Base-by-base conservation (phyloP, 2,113 vertebrate genomes). In the Myotis brandtii region DNA sequence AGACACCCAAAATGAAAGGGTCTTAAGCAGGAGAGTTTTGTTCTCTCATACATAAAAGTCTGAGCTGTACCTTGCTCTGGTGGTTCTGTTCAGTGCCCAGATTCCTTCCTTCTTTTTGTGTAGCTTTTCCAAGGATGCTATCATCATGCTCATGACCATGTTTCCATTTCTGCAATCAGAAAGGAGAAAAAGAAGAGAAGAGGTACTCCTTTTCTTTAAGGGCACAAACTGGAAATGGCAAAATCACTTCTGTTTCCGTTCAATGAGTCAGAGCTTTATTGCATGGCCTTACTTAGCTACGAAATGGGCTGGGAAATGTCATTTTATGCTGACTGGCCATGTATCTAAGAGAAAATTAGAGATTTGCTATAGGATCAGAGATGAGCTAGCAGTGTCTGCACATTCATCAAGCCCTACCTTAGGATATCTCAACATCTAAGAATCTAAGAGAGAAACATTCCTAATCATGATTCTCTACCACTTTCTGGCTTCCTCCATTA, bases 251-350 rank as follows among this genome's bases (percentile, higher is more conserved):
- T 62, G 62, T 92, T 75, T 56, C 81, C 2, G 32, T n/a, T 16
- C 18, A 77, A 0, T 52, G 9, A 20, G n/a, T 2, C n/a, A 69
- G 0, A 80, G 76, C 17, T n/a, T 89, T 86, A 85, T 54, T 56
- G 76, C 2, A 21, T 43, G 54, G 37, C 10, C 17, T 75, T 59
- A 88, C 69, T 59, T 92, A 23, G 32, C 59, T 66, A 10, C 12
- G 72, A 70, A 4, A 13, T 72, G 9, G 16, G 4, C 20, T 92
- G 73, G 18, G 14, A 80, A 94, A 54, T 75, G 12, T 12, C 81
- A 12, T 77, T 86, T 86, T 95, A 72, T 86, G 87, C 34, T 92
- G 59, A 76, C 25, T 92, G 56, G 21, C 16, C 62, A 54, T 37
- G 25, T 54, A 70, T 40, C 11, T 14, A 12, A 34, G 32, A 52